Percentiles rank a stretch among this genome's conserved stretches.
phyloP scores from a whole-genome alignment of 2,888 invertebrate species.

The Tuta absoluta region DNA sequence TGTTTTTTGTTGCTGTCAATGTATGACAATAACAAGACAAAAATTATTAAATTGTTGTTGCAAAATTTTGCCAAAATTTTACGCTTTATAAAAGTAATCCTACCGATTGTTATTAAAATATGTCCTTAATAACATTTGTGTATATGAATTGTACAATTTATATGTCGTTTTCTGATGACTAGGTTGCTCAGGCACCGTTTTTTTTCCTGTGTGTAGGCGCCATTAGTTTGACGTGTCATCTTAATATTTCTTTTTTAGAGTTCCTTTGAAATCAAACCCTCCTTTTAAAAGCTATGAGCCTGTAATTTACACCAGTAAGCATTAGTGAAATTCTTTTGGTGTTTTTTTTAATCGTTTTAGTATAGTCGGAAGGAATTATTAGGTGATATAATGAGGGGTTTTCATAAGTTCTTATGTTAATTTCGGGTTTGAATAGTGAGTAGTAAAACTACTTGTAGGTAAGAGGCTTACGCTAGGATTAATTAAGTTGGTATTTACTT shows the following conservation, averaged over 20 bases:
- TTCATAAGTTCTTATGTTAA: not conserved
- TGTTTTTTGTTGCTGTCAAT: no score
- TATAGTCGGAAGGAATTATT: not conserved
- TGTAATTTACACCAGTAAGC: constrained; percentile 73
- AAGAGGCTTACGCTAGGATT: not conserved
- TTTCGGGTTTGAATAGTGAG: not conserved
- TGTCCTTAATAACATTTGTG: no score
- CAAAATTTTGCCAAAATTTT: no score
- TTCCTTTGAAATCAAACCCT: constrained; percentile 73
- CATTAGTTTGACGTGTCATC: constrained; percentile 31
- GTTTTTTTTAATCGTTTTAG: constrained; percentile 1
- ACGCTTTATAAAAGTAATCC: no score
- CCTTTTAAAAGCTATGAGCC: constrained; percentile 60
- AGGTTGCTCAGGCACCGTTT: no score
- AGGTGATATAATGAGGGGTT: constrained; percentile 12
- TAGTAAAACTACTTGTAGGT: not conserved
- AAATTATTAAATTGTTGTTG: no score
- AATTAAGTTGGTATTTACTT: not conserved
- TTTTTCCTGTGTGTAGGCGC: no score
- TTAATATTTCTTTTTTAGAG: constrained; percentile 58
- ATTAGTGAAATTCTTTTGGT: constrained; percentile 44
- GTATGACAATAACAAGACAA: no score
- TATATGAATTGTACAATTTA: no score
- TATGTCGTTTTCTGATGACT: no score
- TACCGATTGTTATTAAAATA: no score